Evolutionary conservation across 2,113 vertebrate species (phyloP), one percentile per base, ranked within the genome.

Genomic region (Prietella phreatophila): DNA sequence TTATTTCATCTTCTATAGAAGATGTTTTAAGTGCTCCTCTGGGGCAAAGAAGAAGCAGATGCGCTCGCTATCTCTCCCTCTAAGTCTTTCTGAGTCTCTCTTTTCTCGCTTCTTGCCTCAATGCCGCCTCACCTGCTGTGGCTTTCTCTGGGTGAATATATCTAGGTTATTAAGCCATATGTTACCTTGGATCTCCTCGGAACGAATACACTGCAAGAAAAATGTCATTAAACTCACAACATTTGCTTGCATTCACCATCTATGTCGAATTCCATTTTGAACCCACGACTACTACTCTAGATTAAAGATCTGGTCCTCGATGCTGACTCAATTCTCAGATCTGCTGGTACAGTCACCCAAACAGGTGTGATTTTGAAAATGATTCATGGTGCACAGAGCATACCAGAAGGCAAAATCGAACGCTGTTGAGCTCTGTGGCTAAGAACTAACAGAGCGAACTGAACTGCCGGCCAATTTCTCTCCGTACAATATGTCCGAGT

Each of bases 1-100:
- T 90, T 90, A 91, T 90, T 91, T 90, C 90, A 88, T 90, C 83
- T 87, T 90, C 89, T 87, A 87, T 87, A 89, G 85, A 85, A 90
- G 85, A 85, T 80, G 85, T 90, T 91, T 90, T 89, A 85, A 91
- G 90, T 87, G 89, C 86, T 90, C 90, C 89, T 84, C 79, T 50
- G 90, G 88, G 90, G 90, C 85, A 85, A 87, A 87, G 83, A 63
- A 69, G 78, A 78, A 85, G 85, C 67, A 27, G 63, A 88, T 81
- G 89, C 86, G 83, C 47, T 87, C 30, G 63, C 33, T 89, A 39
- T 42, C 11, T 75, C 86, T 87, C 53, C 85, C 84, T 22, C 55
- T 76, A 22, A 69, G 63, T 84, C 63, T 71, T 56, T 84, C 67
- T 4, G 55, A 76, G 56, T 78, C 75, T n/a, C 60, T 65, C n/a